A percentile compares a stretch with the other conserved stretches of the same genome.
Evolutionary conservation across 2,113 vertebrate genomes (phyloP).

Genomic region (Nibea albiflora): DNA sequence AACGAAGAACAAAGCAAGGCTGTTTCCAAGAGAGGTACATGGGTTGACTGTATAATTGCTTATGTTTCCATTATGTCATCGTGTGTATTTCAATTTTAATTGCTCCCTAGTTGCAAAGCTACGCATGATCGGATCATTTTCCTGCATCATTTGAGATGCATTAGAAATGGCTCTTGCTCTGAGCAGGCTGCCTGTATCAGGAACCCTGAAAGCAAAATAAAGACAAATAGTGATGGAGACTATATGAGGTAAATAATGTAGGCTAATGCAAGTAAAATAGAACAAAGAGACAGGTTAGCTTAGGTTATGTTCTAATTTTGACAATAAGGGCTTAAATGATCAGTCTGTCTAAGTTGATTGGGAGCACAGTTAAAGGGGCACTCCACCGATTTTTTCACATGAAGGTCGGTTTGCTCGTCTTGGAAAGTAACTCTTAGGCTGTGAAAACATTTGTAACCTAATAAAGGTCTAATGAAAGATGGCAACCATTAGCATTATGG

Average conservation of each 20-base stretch:
- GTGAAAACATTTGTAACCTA: neutral
- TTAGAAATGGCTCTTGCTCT: neutral
- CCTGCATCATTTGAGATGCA: constrained; percentile 14
- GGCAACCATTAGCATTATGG: neutral
- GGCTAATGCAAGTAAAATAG: constrained; percentile 7
- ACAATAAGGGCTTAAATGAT: constrained; percentile 62
- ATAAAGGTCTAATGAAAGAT: neutral
- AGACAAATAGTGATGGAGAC: neutral
- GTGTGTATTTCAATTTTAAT: constrained; percentile 9
- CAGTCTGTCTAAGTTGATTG: constrained; percentile 1
- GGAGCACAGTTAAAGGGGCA: constrained; percentile 33
- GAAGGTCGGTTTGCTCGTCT: neutral
- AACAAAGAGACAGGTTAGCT: neutral
- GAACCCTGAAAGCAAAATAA: constrained; percentile 12
- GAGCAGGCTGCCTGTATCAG: constrained; percentile 9
- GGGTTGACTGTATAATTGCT: constrained; percentile 21
- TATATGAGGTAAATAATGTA: neutral
- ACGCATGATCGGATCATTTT: neutral
- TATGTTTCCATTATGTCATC: constrained; percentile 13
- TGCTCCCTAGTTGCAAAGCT: constrained; percentile 24
- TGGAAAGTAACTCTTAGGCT: too few species aligned
- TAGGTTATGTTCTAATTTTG: constrained; percentile 23
- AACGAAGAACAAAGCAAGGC: constrained; percentile 35
- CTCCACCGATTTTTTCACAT: neutral
- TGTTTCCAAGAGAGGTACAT: constrained; percentile 25